Evolutionary conservation across 2,888 invertebrate genomes (phyloP).

Genomic region (Physocephala rufipes): DNA sequence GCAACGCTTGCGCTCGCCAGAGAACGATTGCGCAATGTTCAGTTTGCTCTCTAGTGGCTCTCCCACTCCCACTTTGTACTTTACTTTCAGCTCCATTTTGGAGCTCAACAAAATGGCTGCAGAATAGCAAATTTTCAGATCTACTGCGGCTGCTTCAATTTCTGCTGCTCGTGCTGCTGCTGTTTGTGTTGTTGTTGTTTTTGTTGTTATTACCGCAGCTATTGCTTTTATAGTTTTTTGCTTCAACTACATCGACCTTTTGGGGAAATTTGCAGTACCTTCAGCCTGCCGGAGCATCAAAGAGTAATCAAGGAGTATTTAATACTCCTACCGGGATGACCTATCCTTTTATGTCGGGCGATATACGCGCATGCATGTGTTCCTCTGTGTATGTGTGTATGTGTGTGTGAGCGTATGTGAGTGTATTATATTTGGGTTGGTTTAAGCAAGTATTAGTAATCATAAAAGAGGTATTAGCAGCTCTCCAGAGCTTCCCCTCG

Average conservation of each 20-base stretch:
- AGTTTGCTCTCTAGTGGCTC: not conserved
- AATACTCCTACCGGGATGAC: not conserved
- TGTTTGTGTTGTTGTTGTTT: not conserved
- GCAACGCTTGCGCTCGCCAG: not conserved
- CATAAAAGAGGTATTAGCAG: not conserved
- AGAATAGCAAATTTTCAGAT: not conserved
- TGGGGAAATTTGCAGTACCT: not conserved
- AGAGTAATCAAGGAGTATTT: not conserved
- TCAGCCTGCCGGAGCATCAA: not conserved
- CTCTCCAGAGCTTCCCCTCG: not conserved
- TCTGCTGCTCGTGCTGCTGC: not conserved
- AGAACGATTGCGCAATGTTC: not conserved
- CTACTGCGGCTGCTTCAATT: not conserved
- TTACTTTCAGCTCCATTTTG: conserved; percentile 16
- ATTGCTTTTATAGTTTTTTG: not conserved
- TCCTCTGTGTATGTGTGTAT: not conserved
- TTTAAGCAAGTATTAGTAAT: not conserved
- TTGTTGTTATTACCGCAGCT: not conserved
- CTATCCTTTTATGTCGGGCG: not conserved
- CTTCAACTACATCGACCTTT: not conserved
- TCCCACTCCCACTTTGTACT: not conserved
- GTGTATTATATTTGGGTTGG: not conserved
- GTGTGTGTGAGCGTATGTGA: conserved; percentile 12
- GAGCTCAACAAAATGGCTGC: conserved; percentile 15
- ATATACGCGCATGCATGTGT: not conserved